phyloP scores from a whole-genome alignment of 2,888 invertebrate genomes.

The Coelogynopora nodosa region DNA sequence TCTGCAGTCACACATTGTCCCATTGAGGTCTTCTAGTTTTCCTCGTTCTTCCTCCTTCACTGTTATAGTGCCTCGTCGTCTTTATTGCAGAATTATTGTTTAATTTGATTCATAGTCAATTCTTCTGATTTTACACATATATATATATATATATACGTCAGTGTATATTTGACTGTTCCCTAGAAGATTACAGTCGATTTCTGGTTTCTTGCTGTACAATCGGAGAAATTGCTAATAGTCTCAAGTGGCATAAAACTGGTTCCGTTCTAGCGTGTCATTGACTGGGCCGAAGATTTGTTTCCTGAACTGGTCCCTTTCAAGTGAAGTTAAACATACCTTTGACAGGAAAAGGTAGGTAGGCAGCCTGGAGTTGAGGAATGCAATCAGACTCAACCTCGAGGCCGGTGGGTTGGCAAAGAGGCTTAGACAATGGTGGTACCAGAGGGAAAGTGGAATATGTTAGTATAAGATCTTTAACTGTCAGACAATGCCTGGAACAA shows the following conservation, averaged over 20 bases:
- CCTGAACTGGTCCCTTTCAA: neutral
- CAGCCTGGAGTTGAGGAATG: neutral
- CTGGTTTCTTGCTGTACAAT: too few species aligned
- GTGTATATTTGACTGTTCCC: too few species aligned
- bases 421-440: neutral
- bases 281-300: neutral
- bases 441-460: neutral
- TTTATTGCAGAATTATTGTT: neutral
- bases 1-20: neutral
- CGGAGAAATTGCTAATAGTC: neutral
- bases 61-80: neutral
- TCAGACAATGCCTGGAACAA: neutral
- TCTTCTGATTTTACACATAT: neutral
- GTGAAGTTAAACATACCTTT: neutral
- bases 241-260: neutral
- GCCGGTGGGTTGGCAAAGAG: neutral
- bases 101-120: neutral
- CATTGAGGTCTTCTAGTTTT: neutral
- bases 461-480: neutral
- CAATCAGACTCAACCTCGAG: neutral
- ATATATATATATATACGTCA: too few species aligned
- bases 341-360: neutral
- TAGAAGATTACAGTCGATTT: too few species aligned
- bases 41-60: neutral
- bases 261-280: neutral